Conservation (phyloP, 1,140 invertebrate species). For the Apocrypta bakeri region DNA sequence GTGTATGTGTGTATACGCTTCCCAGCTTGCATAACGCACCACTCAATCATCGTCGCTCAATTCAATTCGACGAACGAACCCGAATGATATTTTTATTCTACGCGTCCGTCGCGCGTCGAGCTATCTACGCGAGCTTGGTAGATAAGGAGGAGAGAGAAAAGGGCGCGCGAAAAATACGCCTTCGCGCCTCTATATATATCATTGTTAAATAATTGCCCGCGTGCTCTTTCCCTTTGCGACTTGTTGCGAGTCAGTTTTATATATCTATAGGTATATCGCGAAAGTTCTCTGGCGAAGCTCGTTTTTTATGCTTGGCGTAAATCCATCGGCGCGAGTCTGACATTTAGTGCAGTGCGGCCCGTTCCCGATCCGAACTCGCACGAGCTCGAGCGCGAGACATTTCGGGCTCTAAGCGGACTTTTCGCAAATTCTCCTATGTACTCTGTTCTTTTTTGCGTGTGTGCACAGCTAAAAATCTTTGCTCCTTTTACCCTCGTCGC, state of each 20-base stretch:
- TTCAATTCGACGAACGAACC: too few relatives aligned
- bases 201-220: conserved; percentile 37
- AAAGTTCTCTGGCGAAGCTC: background rate
- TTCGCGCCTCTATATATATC: background rate
- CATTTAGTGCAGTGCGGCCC: conserved; percentile 20
- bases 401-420: too few relatives aligned
- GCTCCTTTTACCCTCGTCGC: conserved; percentile 66
- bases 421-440: too few relatives aligned
- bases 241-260: too few relatives aligned
- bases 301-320: conserved; percentile 32
- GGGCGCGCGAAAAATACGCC: background rate
- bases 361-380: background rate
- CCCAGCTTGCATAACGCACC: background rate
- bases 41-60: background rate
- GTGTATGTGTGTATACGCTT: too few relatives aligned
- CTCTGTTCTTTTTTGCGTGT: conserved; percentile 43
- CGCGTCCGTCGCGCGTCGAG: too few relatives aligned
- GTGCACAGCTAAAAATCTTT: conserved; percentile 47
- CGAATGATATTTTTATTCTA: too few relatives aligned
- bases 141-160: background rate
- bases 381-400: too few relatives aligned
- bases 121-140: too few relatives aligned
- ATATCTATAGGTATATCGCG: too few relatives aligned
- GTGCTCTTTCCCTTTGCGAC: too few relatives aligned
- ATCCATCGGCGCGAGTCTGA: conserved; percentile 34